Evolutionary conservation across 2,797 vertebrate genomes (phyloP).

Genomic region (Geotrypetes seraphini): DNA sequence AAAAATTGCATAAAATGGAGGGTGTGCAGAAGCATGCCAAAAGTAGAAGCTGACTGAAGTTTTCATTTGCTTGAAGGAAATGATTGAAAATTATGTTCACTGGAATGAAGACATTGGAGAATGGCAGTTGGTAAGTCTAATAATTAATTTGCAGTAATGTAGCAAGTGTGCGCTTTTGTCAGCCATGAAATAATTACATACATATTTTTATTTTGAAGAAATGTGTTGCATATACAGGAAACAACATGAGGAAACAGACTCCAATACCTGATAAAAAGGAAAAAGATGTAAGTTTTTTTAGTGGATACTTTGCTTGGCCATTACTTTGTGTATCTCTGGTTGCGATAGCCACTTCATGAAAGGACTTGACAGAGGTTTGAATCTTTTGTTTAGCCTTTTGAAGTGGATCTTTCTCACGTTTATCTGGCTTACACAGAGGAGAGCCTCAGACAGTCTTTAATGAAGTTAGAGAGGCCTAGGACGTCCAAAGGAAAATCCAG

Average conservation of each 20-base stretch:
- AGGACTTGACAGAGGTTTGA: too few species aligned
- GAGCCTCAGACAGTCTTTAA: constrained; percentile 88
- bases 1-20: too few species aligned
- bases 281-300: constrained; percentile 79
- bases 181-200: not conserved
- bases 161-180: too few species aligned
- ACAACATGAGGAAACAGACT: constrained; percentile 97
- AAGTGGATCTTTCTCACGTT: constrained; percentile 91
- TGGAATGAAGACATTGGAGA: constrained; percentile 99
- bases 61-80: constrained; percentile 64
- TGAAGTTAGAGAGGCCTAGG: constrained; percentile 88
- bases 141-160: too few species aligned
- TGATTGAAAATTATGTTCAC: constrained; percentile 97
- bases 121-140: constrained; percentile 96
- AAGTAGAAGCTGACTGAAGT: not conserved
- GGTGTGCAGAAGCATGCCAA: too few species aligned
- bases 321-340: too few species aligned
- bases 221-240: constrained; percentile 96
- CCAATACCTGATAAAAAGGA: constrained; percentile 94
- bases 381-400: constrained; percentile 78
- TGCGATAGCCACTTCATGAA: too few species aligned
- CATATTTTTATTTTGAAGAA: constrained; percentile 60
- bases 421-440: constrained; percentile 95
- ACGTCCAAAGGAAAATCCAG: constrained; percentile 87
- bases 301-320: not conserved